Percentiles rank a stretch among this genome's conserved stretches.
Conservation (phyloP, 2,797 vertebrate species). For the Myiotriccus ornatus region DNA sequence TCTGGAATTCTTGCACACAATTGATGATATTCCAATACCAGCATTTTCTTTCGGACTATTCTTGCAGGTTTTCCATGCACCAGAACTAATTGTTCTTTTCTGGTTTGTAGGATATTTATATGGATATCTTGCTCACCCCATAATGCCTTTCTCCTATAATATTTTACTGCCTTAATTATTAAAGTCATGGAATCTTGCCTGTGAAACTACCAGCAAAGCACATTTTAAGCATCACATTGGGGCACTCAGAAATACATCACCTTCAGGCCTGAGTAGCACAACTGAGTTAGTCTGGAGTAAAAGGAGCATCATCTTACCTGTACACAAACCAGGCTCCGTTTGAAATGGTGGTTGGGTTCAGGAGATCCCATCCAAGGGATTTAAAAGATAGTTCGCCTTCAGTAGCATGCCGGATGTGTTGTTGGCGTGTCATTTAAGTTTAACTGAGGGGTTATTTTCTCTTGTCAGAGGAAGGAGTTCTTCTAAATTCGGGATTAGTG, state of each 20-base stretch:
- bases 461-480: background rate
- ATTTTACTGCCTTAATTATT: constrained; percentile 6
- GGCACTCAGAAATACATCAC: background rate
- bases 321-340: fast-evolving
- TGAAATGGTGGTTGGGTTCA: background rate
- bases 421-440: background rate
- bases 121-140: fast-evolving
- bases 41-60: background rate
- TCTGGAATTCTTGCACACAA: background rate
- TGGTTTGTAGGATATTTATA: background rate
- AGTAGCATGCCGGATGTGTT: background rate
- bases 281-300: background rate
- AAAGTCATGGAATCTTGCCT: background rate
- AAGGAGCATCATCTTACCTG: background rate
- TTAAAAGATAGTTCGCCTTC: background rate
- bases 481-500: background rate
- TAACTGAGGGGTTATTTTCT: background rate
- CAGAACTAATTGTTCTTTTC: background rate
- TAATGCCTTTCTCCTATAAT: background rate
- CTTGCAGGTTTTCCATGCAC: background rate
- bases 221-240: background rate
- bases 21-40: background rate
- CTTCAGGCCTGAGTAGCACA: background rate
- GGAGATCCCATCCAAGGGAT: background rate
- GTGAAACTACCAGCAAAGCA: background rate